Evolutionary conservation across 2,888 invertebrate genomes (phyloP).

Genomic region (Cheilosia grossa): DNA sequence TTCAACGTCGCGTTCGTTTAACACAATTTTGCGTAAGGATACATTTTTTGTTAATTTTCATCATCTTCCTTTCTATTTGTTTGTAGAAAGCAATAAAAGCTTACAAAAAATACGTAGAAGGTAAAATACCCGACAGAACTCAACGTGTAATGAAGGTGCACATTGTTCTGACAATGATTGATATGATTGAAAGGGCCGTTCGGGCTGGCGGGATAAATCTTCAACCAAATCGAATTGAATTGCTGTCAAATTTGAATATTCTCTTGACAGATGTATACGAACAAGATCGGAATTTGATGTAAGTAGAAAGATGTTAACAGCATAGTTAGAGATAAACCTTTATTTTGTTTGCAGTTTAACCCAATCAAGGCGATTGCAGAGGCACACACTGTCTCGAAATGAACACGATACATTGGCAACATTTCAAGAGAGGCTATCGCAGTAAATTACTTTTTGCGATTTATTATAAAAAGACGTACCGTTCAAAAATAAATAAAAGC

Average conservation of each 20-base stretch:
- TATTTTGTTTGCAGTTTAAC: constrained; percentile 13
- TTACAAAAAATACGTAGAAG: constrained; percentile 48
- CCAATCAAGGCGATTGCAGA: constrained; percentile 37
- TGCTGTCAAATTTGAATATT: constrained; percentile 49
- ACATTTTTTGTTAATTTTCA: not conserved
- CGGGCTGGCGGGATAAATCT: constrained; percentile 13
- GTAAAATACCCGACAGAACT: constrained; percentile 20
- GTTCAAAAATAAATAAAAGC: too few species aligned
- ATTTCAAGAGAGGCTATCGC: constrained; percentile 37
- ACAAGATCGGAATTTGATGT: constrained; percentile 42
- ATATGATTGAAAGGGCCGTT: constrained; percentile 58
- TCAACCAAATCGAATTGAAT: constrained; percentile 43
- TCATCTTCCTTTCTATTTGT: too few species aligned
- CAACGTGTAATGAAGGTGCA: constrained; percentile 59
- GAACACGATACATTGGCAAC: constrained; percentile 31
- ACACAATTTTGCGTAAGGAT: constrained; percentile 35
- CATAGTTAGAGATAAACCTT: not conserved
- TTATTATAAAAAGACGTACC: too few species aligned
- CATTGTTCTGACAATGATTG: constrained; percentile 53
- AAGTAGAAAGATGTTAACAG: not conserved
- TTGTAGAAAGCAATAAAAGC: constrained; percentile 56
- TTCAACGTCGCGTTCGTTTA: constrained; percentile 1
- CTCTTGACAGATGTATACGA: constrained; percentile 40
- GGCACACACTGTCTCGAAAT: constrained; percentile 17
- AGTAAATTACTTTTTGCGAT: not conserved